Percentiles rank a stretch among this genome's conserved stretches.
Conservation (phyloP, 2,888 invertebrate genomes). For the Metallyticus violacea region DNA sequence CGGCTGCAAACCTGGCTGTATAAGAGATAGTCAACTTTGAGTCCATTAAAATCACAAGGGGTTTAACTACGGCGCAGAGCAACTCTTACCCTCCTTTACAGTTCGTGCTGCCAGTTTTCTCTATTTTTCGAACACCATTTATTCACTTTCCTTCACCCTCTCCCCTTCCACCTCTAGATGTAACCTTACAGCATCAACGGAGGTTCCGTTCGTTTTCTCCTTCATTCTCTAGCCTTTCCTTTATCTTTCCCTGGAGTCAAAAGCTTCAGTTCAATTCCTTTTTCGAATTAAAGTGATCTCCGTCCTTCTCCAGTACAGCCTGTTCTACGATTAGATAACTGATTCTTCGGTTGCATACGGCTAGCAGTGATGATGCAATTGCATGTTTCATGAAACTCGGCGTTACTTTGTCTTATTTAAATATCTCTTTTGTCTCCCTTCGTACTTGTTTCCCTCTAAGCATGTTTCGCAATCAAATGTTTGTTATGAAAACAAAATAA, state of each 20-base stretch:
- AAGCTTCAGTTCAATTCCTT: conserved; percentile 24
- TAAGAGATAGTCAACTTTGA: neutral
- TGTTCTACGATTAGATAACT: too few relatives aligned
- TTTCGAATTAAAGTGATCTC: conserved; percentile 25
- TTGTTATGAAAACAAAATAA: too few relatives aligned
- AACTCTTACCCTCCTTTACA: neutral
- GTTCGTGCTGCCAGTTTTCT: neutral
- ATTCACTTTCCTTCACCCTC: neutral
- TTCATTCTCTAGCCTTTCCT: neutral
- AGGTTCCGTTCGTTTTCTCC: neutral
- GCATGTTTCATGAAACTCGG: too few relatives aligned
- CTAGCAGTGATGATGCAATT: neutral
- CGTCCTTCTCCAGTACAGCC: neutral
- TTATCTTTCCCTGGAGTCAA: conserved; percentile 10
- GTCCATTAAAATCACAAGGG: neutral
- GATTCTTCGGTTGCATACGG: neutral
- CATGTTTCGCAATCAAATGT: too few relatives aligned
- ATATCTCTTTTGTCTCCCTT: neutral
- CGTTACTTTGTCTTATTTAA: neutral
- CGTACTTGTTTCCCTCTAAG: too few relatives aligned
- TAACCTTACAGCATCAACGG: neutral
- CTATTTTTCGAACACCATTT: neutral
- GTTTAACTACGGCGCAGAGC: neutral
- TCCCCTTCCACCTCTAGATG: neutral
- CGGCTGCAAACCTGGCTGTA: neutral